phyloP scores from a whole-genome alignment of 2,888 invertebrate genomes.

The Nowickia ferox region DNA sequence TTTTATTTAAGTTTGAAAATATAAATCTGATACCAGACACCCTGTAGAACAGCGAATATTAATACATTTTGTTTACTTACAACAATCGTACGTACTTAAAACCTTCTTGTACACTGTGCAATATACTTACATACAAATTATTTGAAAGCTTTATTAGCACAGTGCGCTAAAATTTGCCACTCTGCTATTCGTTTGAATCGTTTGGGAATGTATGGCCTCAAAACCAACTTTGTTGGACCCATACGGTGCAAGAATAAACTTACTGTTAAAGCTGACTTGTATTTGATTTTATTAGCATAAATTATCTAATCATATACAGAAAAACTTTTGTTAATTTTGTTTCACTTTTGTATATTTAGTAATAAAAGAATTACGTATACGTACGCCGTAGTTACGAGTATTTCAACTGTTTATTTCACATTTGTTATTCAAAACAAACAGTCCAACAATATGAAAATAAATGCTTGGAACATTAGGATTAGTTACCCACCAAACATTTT shows the following conservation, averaged over 20 bases:
- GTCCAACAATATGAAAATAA: background rate
- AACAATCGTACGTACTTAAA: too few species aligned
- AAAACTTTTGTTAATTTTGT: constrained; percentile 73
- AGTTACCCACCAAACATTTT: constrained; percentile 31
- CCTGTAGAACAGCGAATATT: too few species aligned
- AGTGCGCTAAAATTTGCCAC: too few species aligned
- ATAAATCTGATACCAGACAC: too few species aligned
- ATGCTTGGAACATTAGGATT: background rate
- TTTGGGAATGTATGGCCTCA: background rate
- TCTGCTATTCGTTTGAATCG: too few species aligned
- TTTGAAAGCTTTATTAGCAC: too few species aligned
- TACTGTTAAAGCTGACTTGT: background rate
- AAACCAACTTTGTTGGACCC: background rate
- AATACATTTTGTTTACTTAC: too few species aligned
- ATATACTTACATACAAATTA: too few species aligned
- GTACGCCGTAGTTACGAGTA: constrained; percentile 13
- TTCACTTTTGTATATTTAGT: background rate
- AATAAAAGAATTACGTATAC: constrained; percentile 15
- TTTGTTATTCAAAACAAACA: background rate
- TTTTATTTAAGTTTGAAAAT: too few species aligned
- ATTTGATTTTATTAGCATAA: constrained; percentile 28
- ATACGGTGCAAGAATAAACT: background rate
- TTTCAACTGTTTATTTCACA: constrained; percentile 13
- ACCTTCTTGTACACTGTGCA: too few species aligned
- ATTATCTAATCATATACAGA: constrained; percentile 28